Evolutionary conservation across 2,797 vertebrate genomes (phyloP).

Genomic region (Parotocinclus haroldoi): DNA sequence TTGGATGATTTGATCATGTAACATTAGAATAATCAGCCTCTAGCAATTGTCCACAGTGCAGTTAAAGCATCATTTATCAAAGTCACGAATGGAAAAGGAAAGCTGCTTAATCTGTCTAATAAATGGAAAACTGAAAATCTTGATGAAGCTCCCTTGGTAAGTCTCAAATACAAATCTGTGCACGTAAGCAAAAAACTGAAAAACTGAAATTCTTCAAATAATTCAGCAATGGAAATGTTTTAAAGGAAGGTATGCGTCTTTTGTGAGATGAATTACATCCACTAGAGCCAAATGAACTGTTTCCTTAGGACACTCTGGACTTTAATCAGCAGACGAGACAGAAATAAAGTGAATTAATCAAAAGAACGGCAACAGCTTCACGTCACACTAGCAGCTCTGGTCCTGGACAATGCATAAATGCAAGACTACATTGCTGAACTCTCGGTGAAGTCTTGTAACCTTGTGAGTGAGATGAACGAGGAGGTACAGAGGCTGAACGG

Average conservation of each 20-base stretch:
- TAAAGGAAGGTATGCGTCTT: neutral
- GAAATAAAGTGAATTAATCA: constrained; percentile 38
- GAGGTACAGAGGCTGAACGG: constrained; percentile 7
- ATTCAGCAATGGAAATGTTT: neutral
- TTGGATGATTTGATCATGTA: no score
- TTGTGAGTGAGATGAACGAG: constrained; percentile 31
- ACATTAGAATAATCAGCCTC: no score
- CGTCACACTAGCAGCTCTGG: constrained; percentile 16
- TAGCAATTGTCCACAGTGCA: neutral
- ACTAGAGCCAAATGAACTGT: constrained; percentile 18
- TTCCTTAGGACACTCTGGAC: constrained; percentile 11
- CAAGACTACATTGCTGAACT: constrained; percentile 33
- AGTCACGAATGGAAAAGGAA: neutral
- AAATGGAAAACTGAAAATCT: no score
- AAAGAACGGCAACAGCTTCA: constrained; percentile 6
- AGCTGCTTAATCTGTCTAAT: no score
- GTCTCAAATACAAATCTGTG: no score
- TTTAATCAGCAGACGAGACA: constrained; percentile 32
- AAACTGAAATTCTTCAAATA: neutral
- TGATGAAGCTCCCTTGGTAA: no score
- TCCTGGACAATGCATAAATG: constrained; percentile 27
- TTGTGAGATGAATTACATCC: constrained; percentile 19
- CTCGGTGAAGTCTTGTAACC: constrained; percentile 39
- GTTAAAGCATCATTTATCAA: constrained; percentile 12
- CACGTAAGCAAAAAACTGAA: neutral